These are phyloP conservation scores for Triplophysa tibetana DNA, from an alignment of 2,113 vertebrate genomes.

Conservation along the genomic window DNA sequence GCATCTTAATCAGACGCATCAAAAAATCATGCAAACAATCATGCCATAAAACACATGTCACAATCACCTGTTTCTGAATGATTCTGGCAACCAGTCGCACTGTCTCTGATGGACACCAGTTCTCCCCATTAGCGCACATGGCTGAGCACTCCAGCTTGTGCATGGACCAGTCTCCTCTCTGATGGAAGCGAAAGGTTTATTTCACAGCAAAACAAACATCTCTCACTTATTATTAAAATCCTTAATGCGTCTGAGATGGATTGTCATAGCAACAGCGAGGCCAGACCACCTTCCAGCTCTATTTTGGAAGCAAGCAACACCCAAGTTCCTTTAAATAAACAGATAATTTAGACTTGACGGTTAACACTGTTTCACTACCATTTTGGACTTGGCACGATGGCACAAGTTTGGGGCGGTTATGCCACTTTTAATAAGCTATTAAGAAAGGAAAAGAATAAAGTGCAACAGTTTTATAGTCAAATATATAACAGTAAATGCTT, in stretches of 20 bases:
- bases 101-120: conserved; percentile 94
- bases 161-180: conserved; percentile 95
- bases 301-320: conserved; percentile 27
- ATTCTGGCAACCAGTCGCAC: conserved; percentile 93
- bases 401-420: neutral
- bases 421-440: neutral
- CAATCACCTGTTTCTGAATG: conserved; percentile 89
- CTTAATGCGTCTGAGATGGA: conserved; percentile 44
- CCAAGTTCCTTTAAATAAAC: conserved; percentile 39
- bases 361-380: neutral
- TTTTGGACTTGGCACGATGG: neutral
- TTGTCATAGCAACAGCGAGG: conserved; percentile 59
- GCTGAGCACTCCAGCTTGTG: conserved; percentile 94
- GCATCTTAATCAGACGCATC: too few relatives aligned
- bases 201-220: conserved; percentile 3
- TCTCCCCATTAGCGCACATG: conserved; percentile 89
- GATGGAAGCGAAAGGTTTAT: conserved; percentile 47
- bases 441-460: neutral
- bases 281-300: neutral
- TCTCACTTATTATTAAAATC: conserved; percentile 23
- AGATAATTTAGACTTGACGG: neutral
- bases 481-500: too few relatives aligned
- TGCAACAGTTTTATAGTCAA: too few relatives aligned
- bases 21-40: neutral
- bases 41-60: neutral